Evolutionary conservation across 2,888 invertebrate genomes (phyloP), one percentile per base, ranked within the genome.

Genomic region (Hemicrepidius hirtus): DNA sequence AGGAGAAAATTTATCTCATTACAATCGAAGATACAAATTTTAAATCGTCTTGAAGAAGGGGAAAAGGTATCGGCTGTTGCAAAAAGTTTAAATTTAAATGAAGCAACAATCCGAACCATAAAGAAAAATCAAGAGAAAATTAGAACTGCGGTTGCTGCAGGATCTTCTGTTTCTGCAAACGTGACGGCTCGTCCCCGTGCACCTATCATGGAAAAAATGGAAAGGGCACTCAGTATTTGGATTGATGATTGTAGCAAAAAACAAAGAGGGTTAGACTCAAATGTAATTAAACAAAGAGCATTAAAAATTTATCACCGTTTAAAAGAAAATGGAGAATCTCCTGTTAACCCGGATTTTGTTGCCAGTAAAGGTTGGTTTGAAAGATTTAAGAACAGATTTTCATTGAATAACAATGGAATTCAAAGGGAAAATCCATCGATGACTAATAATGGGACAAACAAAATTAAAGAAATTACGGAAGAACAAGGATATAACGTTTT

Each of bases 161-260:
- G 65, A 12, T 41, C 32, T 16, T 50, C 64, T 4, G 32, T 55
- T 21, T 18, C 44, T 49, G 55, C 28, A 40, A 46, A 59, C 3
- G 40, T 20, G 49, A 18, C 44, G 50, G 13, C 73, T 57, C 65
- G 57, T 49, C 67, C 66, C 73, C 32, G 65, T 20, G 75, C 66
- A 63, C 44, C 62, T 53, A 76, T 76, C 57, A 78, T 79, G 24
- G 79, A 77, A 68, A 77, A 75, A 64, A 80, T 70, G 74, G 77
- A 79, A 74, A 74, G 74, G 65, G 74, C 66, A 3, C 72, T 80
- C 40, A 68, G 73, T 9, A 57, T 76, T n/a, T 78, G 78, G 78
- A 76, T 80, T 62, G 62, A 77, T 35, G 21, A 76, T 10, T 44
- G 46, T 60, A 67, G 68, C 16, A 49, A 76, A 76, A 79, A 77